Base-by-base conservation (phyloP, 2,113 vertebrate genomes). In the Aix galericulata region DNA sequence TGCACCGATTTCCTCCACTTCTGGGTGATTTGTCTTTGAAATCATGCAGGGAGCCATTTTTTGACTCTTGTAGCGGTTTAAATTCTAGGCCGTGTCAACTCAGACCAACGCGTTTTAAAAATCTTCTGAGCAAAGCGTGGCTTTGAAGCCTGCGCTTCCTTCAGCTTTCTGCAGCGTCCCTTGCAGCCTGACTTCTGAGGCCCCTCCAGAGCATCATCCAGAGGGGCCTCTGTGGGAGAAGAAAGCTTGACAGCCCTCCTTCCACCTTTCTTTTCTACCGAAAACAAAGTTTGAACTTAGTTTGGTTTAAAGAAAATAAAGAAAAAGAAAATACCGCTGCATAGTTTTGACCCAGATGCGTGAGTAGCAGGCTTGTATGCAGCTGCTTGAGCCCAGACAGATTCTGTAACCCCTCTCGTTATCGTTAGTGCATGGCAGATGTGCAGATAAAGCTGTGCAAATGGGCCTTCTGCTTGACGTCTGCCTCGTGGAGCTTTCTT, bases 121-220 rank as follows among this genome's bases (percentile, higher is more conserved):
- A n/a, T 5, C 27, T 32, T 17, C 14, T 36, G 38, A 75, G 44
- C 36, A 32, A 32, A 52, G 44, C 1, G 29, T 40, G 73, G 22
- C 48, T 56, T 62, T 9, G 3, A 46, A 77, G 27, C 26, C 29
- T n/a, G 40, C 26, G 11, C 11, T 34, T 48, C 32, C 73, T 58
- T 27, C 73, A 44, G 1, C 0, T 0, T 48, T 36, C 73, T 58
- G 18, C 73, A 52, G 2, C 0, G 0, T n/a, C 42, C 31, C 21
- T 72, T 64, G 22, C 17, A 23, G 32, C 38, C 23, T 66, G 75
- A 25, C 17, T 73, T 44, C 9, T 25, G 4, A 58, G 32, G 5
- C 53, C 1, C 2, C 31, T 79, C 66, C 42, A 6, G 42, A 9
- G 21, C 7, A 17, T 46, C 38, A 25, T 38, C 18, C 60, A 9